These are phyloP conservation scores for Chlorodrepanis virens DNA, from an alignment of 2,113 vertebrate species.

Conservation along the genomic window DNA sequence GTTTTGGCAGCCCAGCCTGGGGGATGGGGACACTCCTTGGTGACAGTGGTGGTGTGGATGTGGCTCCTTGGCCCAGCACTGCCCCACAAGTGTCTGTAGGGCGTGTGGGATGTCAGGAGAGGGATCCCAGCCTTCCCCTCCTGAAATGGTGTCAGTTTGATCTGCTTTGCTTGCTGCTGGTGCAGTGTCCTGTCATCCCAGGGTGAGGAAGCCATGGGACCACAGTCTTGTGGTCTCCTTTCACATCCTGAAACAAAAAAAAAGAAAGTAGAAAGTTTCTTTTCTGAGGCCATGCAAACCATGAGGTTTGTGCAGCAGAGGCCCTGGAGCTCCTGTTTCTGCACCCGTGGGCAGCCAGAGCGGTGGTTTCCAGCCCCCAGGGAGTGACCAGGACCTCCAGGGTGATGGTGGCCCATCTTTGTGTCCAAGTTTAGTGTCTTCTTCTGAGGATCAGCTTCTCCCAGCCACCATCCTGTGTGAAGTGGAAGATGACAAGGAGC, in stretches of 20 bases:
- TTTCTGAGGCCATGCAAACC: background rate
- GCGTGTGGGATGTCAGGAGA: rapidly evolving
- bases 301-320: background rate
- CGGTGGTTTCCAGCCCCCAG: background rate
- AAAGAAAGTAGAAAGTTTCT: background rate
- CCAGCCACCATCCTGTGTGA: rapidly evolving
- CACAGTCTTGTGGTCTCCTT: background rate
- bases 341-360: background rate
- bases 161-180: background rate
- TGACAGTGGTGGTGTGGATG: background rate
- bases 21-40: background rate
- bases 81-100: rapidly evolving
- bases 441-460: background rate
- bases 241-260: background rate
- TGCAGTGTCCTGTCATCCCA: rapidly evolving
- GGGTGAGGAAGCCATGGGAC: background rate
- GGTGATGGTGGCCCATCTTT: background rate
- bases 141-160: background rate
- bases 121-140: background rate
- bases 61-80: background rate
- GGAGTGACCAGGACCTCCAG: background rate
- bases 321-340: background rate
- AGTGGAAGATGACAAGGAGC: background rate
- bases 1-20: background rate
- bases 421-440: background rate